Evolutionary conservation across 2,888 invertebrate species (phyloP).

Genomic region (Caenorhabditis angaria): DNA sequence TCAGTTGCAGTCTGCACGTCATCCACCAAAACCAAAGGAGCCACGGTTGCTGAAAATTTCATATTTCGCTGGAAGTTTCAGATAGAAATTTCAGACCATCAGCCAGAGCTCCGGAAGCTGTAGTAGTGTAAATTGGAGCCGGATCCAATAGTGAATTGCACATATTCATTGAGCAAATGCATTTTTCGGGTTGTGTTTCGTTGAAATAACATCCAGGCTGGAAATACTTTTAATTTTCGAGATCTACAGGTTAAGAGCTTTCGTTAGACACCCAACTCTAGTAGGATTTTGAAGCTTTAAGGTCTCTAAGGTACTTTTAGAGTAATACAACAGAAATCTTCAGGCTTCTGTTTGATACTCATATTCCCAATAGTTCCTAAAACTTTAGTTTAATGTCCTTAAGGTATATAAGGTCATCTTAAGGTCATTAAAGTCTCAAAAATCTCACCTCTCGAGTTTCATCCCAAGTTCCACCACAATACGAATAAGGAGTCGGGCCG

Average conservation of each 20-base stretch:
- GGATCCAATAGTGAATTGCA: slow-evolving; percentile 46
- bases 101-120: background rate
- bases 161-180: slow-evolving; percentile 50
- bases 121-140: slow-evolving; percentile 18
- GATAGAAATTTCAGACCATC: background rate
- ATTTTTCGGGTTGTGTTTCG: slow-evolving; percentile 25
- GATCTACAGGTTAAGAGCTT: too few relatives aligned
- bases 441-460: slow-evolving; percentile 16
- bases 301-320: too few relatives aligned
- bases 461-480: slow-evolving; percentile 44
- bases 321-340: too few relatives aligned
- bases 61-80: too few relatives aligned
- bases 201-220: slow-evolving; percentile 40
- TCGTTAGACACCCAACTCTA: too few relatives aligned
- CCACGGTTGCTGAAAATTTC: background rate
- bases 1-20: background rate
- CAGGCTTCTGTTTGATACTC: too few relatives aligned
- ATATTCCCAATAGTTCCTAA: too few relatives aligned
- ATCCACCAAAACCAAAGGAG: background rate
- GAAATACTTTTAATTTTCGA: background rate
- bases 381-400: too few relatives aligned
- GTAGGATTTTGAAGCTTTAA: too few relatives aligned
- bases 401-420: too few relatives aligned
- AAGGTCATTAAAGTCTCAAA: background rate
- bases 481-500: slow-evolving; percentile 36